A percentile compares a stretch with the other conserved stretches of the same genome.
Evolutionary conservation across 2,113 vertebrate species (phyloP).

Genomic region (Colius striatus): DNA sequence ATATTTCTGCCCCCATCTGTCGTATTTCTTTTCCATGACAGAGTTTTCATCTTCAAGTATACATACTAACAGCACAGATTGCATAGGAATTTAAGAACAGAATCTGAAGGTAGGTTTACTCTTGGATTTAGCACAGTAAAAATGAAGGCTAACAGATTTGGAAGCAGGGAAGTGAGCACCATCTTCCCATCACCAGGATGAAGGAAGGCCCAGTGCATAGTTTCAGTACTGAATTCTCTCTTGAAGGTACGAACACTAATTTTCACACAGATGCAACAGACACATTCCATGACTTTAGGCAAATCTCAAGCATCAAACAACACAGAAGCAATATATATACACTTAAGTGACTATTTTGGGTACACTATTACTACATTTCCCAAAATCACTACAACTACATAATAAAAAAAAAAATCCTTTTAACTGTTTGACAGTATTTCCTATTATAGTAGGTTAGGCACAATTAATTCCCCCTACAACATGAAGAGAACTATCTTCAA

Average conservation of each 20-base stretch:
- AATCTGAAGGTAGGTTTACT: not conserved
- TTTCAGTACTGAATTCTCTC: not conserved
- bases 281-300: not conserved
- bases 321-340: not conserved
- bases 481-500: not conserved
- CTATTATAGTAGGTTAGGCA: not conserved
- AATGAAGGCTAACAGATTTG: not conserved
- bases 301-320: not conserved
- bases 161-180: not conserved
- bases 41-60: not conserved
- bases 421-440: not conserved
- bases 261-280: not conserved
- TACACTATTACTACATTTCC: not conserved
- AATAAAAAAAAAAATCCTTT: not conserved
- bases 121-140: not conserved
- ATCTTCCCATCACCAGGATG: accelerated
- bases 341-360: not conserved
- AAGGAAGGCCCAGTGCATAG: not conserved
- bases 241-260: not conserved
- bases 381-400: not conserved
- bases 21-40: not conserved
- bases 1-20: not conserved
- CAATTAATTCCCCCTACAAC: not conserved
- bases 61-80: not conserved
- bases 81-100: not conserved